Percentiles rank a stretch among this genome's conserved stretches.
Conservation (phyloP, 2,888 invertebrate genomes). For the Parascotia fuliginaria region DNA sequence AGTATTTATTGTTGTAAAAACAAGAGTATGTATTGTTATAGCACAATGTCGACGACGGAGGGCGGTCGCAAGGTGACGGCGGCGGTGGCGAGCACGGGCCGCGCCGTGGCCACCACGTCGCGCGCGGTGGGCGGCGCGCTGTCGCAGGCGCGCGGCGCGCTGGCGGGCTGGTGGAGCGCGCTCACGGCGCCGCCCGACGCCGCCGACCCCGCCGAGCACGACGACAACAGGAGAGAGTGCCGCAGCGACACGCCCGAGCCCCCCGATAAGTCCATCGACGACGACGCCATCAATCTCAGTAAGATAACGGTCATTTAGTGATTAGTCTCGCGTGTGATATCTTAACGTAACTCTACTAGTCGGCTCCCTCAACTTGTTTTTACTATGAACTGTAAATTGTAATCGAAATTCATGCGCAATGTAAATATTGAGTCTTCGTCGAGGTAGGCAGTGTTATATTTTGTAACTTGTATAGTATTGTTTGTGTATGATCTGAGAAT, state of each 20-base stretch:
- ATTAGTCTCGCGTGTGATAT: constrained; percentile 6
- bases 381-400: constrained; percentile 16
- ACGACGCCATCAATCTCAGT: constrained; percentile 49
- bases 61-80: constrained; percentile 97
- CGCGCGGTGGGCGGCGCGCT: constrained; percentile 90
- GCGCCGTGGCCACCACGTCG: constrained; percentile 90
- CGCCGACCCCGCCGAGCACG: constrained; percentile 5
- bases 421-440: constrained; percentile 22
- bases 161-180: constrained; percentile 94
- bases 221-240: constrained; percentile 46
- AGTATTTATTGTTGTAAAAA: background rate
- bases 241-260: constrained; percentile 49
- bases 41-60: constrained; percentile 97
- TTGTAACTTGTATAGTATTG: constrained; percentile 16
- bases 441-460: constrained; percentile 7
- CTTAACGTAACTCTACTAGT: constrained; percentile 24
- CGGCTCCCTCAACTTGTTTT: constrained; percentile 11
- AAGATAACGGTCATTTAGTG: constrained; percentile 64
- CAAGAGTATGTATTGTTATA: constrained; percentile 58
- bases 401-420: constrained; percentile 19
- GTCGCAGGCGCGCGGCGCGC: constrained; percentile 94
- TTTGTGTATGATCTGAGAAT: constrained; percentile 19
- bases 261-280: constrained; percentile 67
- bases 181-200: constrained; percentile 60
- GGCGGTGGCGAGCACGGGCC: constrained; percentile 95